Percentiles rank a stretch among this genome's conserved stretches.
These are phyloP conservation scores for Stichodactyla mertensii DNA, from an alignment of 64 coral and sea anemone genomes.

Conservation along the genomic window DNA sequence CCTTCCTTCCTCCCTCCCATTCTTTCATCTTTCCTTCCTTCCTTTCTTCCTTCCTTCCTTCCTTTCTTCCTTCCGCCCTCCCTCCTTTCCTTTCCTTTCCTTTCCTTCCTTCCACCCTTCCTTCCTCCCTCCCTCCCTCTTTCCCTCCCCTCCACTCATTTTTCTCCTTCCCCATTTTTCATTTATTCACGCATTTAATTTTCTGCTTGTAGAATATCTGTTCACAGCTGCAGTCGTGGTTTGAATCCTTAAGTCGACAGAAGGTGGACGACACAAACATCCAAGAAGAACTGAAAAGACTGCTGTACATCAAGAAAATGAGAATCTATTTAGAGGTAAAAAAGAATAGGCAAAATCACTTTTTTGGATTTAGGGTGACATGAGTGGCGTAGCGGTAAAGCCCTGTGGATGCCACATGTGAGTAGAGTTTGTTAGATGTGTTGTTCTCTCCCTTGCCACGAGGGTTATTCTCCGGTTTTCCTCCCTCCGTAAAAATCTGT, in stretches of 20 bases:
- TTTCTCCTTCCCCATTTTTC: not conserved
- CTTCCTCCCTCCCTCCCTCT: not conserved
- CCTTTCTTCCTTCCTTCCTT: no score
- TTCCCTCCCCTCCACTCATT: not conserved
- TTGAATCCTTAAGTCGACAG: constrained; percentile 49
- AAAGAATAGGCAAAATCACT: not conserved
- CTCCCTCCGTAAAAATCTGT: no score
- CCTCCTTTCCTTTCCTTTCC: not conserved
- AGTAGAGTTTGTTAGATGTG: no score
- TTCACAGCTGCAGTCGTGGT: constrained; percentile 46
- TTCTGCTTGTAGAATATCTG: constrained; percentile 43
- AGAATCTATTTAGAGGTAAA: constrained; percentile 77
- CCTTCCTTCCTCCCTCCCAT: not conserved
- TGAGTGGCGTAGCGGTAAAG: no score
- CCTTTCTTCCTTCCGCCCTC: not conserved
- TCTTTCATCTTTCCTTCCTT: not conserved
- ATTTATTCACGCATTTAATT: not conserved
- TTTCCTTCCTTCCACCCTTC: not conserved
- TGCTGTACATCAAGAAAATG: constrained; percentile 76
- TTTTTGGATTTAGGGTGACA: no score
- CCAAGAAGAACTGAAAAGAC: constrained; percentile 56
- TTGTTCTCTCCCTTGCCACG: no score
- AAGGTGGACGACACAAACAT: constrained; percentile 26
- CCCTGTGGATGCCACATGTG: no score
- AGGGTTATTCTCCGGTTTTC: no score